Percentiles rank a stretch among this genome's conserved stretches.
These are phyloP conservation scores for Theocolax elegans DNA, from an alignment of 1,140 invertebrate species.

Conservation along the genomic window DNA sequence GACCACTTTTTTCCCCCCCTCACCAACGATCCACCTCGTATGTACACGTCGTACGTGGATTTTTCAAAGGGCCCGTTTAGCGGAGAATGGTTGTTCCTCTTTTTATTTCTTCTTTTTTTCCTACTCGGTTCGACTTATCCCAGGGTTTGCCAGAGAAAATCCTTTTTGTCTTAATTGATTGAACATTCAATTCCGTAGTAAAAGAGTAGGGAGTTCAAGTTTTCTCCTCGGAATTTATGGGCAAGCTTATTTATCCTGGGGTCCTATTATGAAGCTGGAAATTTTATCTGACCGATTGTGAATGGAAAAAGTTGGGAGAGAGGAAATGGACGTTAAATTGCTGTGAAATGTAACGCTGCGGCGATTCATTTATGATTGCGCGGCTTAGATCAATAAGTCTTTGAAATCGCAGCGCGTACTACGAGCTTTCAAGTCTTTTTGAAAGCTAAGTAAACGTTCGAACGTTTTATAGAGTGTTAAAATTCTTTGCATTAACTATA, in stretches of 20 bases:
- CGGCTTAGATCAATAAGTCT: too few relatives aligned
- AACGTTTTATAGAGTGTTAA: not conserved
- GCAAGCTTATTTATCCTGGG: too few relatives aligned
- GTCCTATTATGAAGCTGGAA: too few relatives aligned
- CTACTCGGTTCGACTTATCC: conserved; percentile 1
- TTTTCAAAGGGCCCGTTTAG: not conserved
- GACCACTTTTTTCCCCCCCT: conserved; percentile 15
- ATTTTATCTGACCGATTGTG: not conserved
- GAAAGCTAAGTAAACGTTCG: not conserved
- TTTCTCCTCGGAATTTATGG: conserved; percentile 24
- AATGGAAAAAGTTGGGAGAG: conserved; percentile 2
- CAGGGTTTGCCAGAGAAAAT: too few relatives aligned
- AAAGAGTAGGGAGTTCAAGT: conserved; percentile 21
- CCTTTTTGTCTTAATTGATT: conserved; percentile 33
- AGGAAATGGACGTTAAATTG: not conserved
- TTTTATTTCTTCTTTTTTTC: not conserved
- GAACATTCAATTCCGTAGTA: conserved; percentile 33
- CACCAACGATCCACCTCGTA: too few relatives aligned
- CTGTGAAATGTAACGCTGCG: not conserved
- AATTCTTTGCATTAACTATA: too few relatives aligned
- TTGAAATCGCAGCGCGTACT: not conserved
- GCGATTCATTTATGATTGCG: not conserved
- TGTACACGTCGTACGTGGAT: too few relatives aligned
- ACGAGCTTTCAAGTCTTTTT: not conserved
- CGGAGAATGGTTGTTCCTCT: too few relatives aligned